A percentile compares a stretch with the other conserved stretches of the same genome.
Evolutionary conservation across 2,797 vertebrate genomes (phyloP).

Genomic region (Phrynocephalus forsythii): DNA sequence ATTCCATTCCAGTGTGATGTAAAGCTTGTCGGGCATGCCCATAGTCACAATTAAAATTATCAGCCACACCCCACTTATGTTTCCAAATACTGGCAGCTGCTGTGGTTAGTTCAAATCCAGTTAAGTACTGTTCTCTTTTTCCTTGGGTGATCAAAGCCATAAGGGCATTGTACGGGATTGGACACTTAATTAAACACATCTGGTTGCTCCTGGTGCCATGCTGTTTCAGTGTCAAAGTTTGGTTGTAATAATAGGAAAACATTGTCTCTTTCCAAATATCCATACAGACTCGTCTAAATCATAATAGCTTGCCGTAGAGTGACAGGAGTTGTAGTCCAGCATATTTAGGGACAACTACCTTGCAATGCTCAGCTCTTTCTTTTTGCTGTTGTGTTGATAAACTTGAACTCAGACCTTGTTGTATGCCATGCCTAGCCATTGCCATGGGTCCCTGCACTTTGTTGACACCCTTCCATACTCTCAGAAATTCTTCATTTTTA

Average conservation of each 20-base stretch:
- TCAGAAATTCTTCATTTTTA: background rate
- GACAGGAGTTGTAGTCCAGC: background rate
- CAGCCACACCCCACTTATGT: too few species aligned
- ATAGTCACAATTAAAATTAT: too few species aligned
- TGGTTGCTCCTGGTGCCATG: too few species aligned
- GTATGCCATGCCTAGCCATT: background rate
- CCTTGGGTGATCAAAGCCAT: too few species aligned
- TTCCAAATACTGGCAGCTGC: too few species aligned
- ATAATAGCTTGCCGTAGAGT: background rate
- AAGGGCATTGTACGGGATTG: too few species aligned
- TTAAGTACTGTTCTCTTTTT: too few species aligned
- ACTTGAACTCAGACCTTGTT: background rate
- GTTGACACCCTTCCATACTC: background rate
- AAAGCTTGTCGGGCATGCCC: too few species aligned
- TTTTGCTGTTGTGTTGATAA: background rate
- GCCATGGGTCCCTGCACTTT: background rate
- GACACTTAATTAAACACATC: too few species aligned
- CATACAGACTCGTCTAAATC: background rate
- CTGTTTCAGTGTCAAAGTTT: too few species aligned
- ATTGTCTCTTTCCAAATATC: background rate
- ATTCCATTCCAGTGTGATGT: too few species aligned
- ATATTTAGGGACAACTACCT: background rate
- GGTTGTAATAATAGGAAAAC: background rate
- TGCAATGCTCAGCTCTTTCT: background rate
- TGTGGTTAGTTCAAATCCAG: too few species aligned